Conservation (phyloP, 1,140 invertebrate genomes). For the Zaprionus capensis region DNA sequence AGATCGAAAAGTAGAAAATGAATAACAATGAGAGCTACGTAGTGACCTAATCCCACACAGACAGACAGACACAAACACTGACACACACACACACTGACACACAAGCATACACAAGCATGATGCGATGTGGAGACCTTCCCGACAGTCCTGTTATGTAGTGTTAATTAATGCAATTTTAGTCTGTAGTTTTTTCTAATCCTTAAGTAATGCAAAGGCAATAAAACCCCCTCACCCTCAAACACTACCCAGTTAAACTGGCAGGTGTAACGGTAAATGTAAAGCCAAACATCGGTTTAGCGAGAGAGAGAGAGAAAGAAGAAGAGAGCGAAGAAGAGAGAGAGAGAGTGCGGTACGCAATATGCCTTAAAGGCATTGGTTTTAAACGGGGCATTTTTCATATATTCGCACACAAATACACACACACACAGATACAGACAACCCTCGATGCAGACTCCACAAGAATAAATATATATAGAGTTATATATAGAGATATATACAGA, state of each 20-base stretch:
- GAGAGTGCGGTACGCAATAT: background rate
- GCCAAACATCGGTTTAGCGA: slow-evolving; percentile 57
- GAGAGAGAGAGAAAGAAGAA: background rate
- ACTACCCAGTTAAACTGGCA: slow-evolving; percentile 72
- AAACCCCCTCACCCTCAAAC: background rate
- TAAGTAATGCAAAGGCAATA: slow-evolving; percentile 3
- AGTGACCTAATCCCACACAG: slow-evolving; percentile 73
- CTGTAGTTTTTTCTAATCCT: slow-evolving; percentile 56
- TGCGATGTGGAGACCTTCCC: slow-evolving; percentile 38
- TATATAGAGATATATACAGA: slow-evolving; percentile 32
- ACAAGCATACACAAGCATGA: slow-evolving; percentile 9
- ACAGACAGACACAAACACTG: slow-evolving; percentile 11
- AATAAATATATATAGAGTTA: slow-evolving; percentile 30
- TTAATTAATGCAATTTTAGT: slow-evolving; percentile 72
- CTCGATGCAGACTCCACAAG: slow-evolving; percentile 16
- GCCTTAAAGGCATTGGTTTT: slow-evolving; percentile 63
- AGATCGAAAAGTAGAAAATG: slow-evolving; percentile 36
- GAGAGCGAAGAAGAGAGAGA: background rate
- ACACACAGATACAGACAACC: slow-evolving; percentile 20
- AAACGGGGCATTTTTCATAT: slow-evolving; percentile 49
- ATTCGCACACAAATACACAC: slow-evolving; percentile 18
- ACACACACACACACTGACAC: background rate
- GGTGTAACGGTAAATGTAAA: slow-evolving; percentile 30
- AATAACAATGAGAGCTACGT: slow-evolving; percentile 72
- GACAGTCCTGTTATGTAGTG: slow-evolving; percentile 75